Conservation (phyloP, 2,888 invertebrate species). For the Shargacucullia verbasci region DNA sequence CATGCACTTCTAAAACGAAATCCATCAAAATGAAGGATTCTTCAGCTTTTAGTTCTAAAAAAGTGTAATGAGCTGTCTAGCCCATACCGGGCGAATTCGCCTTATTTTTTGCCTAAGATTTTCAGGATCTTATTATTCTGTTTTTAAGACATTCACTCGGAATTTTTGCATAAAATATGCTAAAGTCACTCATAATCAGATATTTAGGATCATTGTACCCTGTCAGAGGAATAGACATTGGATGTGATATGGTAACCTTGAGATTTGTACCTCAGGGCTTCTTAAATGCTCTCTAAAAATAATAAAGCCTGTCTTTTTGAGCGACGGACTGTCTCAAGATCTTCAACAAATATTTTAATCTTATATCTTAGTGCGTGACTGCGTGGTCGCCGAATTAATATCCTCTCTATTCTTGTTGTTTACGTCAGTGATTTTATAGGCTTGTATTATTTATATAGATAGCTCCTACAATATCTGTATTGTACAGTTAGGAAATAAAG, state of each 20-base stretch:
- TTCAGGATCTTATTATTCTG: slow-evolving; percentile 9
- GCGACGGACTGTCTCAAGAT: neutral
- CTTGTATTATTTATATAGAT: too few relatives aligned
- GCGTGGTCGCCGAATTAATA: too few relatives aligned
- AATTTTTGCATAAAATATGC: slow-evolving; percentile 21
- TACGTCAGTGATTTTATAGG: too few relatives aligned
- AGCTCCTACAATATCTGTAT: too few relatives aligned
- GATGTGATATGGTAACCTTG: slow-evolving; percentile 1
- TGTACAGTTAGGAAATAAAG: too few relatives aligned
- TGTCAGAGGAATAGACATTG: neutral
- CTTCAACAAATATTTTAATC: too few relatives aligned
- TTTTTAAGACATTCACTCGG: slow-evolving; percentile 8
- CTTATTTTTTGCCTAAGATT: slow-evolving; percentile 4
- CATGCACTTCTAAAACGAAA: neutral
- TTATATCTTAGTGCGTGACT: too few relatives aligned
- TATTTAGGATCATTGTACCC: slow-evolving; percentile 8
- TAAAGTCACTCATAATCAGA: slow-evolving; percentile 8
- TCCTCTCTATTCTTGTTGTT: too few relatives aligned
- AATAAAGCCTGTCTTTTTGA: slow-evolving; percentile 5
- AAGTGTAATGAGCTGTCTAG: slow-evolving; percentile 21
- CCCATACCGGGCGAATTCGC: neutral
- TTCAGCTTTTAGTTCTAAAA: neutral
- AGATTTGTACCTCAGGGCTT: neutral
- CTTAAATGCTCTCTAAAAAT: neutral
- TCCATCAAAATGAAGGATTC: neutral